Percentiles rank a stretch among this genome's conserved stretches.
These are phyloP conservation scores for Blomia tropicalis DNA, from an alignment of 2,888 invertebrate species.

Conservation along the genomic window DNA sequence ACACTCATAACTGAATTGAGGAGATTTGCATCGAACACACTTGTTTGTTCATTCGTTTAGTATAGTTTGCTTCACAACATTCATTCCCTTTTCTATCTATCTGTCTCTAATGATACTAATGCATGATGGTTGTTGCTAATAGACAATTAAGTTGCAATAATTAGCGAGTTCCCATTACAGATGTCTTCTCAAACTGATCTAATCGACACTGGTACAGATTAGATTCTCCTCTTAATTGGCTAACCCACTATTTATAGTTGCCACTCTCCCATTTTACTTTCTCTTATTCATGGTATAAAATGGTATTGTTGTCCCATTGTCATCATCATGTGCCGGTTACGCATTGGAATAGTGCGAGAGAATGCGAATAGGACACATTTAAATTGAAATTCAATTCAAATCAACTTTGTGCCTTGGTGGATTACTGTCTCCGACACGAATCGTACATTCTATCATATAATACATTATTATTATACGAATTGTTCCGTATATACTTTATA, in stretches of 20 bases:
- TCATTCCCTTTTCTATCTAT: not conserved
- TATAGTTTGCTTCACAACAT: not conserved
- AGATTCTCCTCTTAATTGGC: no score
- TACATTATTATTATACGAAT: no score
- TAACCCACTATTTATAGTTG: no score
- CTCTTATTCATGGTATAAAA: not conserved
- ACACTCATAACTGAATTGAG: no score
- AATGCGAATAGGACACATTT: no score
- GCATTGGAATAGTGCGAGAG: no score
- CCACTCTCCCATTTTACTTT: not conserved
- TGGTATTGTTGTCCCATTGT: not conserved
- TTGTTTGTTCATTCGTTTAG: not conserved
- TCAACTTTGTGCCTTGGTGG: no score
- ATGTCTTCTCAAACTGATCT: not conserved
- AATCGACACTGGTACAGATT: not conserved
- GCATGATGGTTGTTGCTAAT: not conserved
- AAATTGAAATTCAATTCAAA: slow-evolving; percentile 2
- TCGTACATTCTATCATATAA: no score
- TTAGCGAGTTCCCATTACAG: slow-evolving; percentile 7
- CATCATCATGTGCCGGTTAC: not conserved
- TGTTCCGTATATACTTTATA: no score
- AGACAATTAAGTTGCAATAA: slow-evolving; percentile 6
- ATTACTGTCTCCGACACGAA: no score
- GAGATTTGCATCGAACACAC: no score
- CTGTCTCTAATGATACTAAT: not conserved